A percentile compares a stretch with the other conserved stretches of the same genome.
phyloP scores from a whole-genome alignment of 2,888 invertebrate species.

The Clanis bilineata region DNA sequence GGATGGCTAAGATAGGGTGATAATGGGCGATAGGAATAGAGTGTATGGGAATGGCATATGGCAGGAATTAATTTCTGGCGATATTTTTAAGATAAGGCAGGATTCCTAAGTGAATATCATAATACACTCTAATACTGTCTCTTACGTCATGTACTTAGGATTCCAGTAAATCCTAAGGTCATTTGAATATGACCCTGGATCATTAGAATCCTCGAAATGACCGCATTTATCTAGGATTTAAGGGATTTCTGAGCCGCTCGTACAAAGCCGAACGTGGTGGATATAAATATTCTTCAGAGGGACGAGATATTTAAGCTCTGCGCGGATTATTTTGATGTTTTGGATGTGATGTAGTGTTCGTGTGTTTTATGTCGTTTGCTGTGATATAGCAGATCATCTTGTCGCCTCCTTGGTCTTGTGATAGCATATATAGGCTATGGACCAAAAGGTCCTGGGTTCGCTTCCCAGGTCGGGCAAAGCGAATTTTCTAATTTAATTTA shows the following conservation, averaged over 20 bases:
- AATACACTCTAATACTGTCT: not conserved
- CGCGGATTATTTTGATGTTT: not conserved
- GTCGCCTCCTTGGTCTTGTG: too few species aligned
- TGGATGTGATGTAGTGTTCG: not conserved
- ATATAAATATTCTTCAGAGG: conserved; percentile 8
- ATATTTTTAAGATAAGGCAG: not conserved
- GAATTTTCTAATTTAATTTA: too few species aligned
- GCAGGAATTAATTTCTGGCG: not conserved
- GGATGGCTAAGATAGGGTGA: too few species aligned
- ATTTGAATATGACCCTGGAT: conserved; percentile 11
- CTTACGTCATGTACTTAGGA: not conserved
- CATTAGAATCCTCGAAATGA: conserved; percentile 11
- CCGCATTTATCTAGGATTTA: conserved; percentile 12
- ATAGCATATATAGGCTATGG: too few species aligned
- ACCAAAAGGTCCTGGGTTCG: too few species aligned
- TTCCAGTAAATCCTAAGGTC: conserved; percentile 2
- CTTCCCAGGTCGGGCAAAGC: too few species aligned
- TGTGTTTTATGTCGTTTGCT: not conserved
- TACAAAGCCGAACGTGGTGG: conserved; percentile 3
- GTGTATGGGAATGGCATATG: too few species aligned
- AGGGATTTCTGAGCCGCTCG: not conserved
- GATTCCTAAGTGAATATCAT: not conserved
- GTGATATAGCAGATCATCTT: too few species aligned
- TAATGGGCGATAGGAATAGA: too few species aligned
- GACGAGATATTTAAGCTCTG: not conserved